Percentiles rank a stretch among this genome's conserved stretches.
Evolutionary conservation across 2,888 invertebrate genomes (phyloP).

Genomic region (Antheraea yamamai): DNA sequence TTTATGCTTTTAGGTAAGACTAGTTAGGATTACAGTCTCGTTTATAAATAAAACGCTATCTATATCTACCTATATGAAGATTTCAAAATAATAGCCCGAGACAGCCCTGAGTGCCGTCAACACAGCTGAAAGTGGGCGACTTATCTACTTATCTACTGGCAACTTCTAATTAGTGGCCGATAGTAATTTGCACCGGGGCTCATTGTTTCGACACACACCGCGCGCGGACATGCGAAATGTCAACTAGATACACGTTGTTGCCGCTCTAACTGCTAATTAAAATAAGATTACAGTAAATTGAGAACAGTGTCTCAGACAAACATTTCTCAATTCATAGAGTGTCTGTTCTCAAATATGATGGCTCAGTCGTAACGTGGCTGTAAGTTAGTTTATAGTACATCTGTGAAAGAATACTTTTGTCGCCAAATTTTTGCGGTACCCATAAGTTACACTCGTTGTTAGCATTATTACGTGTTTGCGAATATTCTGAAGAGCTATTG

Average conservation of each 20-base stretch:
- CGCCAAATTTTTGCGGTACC: no score
- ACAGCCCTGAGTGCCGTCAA: constrained; percentile 12
- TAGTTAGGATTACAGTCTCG: not conserved
- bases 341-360: not conserved
- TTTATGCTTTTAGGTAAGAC: not conserved
- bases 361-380: not conserved
- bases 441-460: no score
- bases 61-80: not conserved
- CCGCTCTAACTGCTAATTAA: constrained; percentile 65
- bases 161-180: constrained; percentile 65
- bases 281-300: constrained; percentile 33
- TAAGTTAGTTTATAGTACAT: not conserved
- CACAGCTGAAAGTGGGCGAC: constrained; percentile 13
- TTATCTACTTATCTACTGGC: constrained; percentile 30
- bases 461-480: no score
- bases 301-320: constrained; percentile 15
- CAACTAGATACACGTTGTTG: constrained; percentile 60
- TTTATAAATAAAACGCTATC: not conserved
- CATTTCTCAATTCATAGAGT: not conserved
- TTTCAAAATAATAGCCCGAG: not conserved
- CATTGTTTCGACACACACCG: constrained; percentile 60
- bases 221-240: constrained; percentile 67
- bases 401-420: no score
- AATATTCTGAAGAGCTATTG: no score
- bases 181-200: constrained; percentile 62